phyloP scores from a whole-genome alignment of 2,888 invertebrate species.

The Drosophila peninsularis region DNA sequence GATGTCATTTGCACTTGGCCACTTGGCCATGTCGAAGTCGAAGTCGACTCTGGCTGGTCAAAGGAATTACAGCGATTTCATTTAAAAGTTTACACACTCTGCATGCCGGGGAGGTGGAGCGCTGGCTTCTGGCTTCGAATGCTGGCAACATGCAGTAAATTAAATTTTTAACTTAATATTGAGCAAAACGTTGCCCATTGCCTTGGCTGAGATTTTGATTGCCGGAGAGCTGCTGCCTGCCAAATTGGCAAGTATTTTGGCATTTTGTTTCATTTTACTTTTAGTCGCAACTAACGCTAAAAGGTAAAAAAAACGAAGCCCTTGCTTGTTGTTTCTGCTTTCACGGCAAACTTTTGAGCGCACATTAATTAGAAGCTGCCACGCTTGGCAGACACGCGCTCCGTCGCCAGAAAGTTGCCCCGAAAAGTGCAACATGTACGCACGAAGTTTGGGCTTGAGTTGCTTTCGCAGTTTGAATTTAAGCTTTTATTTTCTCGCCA shows the following conservation, averaged over 20 bases:
- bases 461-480: slow-evolving; percentile 63
- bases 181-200: slow-evolving; percentile 55
- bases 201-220: slow-evolving; percentile 50
- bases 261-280: slow-evolving; percentile 56
- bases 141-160: slow-evolving; percentile 59
- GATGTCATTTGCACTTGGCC: slow-evolving; percentile 50
- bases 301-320: not conserved
- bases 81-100: slow-evolving; percentile 64
- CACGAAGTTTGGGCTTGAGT: slow-evolving; percentile 56
- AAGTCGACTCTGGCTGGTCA: slow-evolving; percentile 33
- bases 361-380: slow-evolving; percentile 80
- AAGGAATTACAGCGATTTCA: slow-evolving; percentile 64
- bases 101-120: not conserved
- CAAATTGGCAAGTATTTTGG: slow-evolving; percentile 53
- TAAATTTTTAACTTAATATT: slow-evolving; percentile 71
- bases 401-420: slow-evolving; percentile 53
- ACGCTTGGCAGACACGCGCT: slow-evolving; percentile 65
- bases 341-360: slow-evolving; percentile 61
- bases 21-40: slow-evolving; percentile 11
- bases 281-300: slow-evolving; percentile 25
- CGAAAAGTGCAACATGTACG: slow-evolving; percentile 65
- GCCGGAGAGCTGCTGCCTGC: slow-evolving; percentile 30
- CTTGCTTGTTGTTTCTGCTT: slow-evolving; percentile 23
- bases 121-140: not conserved
- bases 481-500: slow-evolving; percentile 30